Conservation (phyloP, 2,797 vertebrate species). For the Pipistrellus pipistrellus region DNA sequence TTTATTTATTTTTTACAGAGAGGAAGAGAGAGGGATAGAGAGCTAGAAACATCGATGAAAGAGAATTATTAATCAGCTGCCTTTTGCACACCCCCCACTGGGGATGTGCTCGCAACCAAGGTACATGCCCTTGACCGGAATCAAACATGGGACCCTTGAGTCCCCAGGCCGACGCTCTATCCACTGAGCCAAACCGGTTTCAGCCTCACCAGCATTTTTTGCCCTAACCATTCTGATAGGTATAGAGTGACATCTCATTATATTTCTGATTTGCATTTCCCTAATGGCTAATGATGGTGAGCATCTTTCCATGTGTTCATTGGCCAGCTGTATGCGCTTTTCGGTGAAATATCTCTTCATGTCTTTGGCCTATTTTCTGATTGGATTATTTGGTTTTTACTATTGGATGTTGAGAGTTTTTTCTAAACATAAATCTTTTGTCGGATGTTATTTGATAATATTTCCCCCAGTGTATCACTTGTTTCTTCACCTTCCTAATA, state of each 20-base stretch:
- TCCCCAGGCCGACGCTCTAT: no score
- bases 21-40: no score
- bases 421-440: neutral
- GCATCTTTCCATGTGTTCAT: neutral
- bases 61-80: no score
- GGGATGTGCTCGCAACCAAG: no score
- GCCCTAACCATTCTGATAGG: neutral
- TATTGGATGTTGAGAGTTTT: neutral
- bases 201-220: neutral
- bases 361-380: neutral
- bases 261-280: neutral
- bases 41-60: no score
- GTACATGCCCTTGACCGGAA: no score
- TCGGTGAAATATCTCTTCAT: neutral
- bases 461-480: neutral
- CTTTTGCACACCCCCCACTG: no score
- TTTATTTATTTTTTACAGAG: no score
- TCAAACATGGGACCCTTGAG: no score
- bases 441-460: neutral
- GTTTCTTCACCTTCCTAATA: neutral
- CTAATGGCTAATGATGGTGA: neutral
- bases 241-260: neutral
- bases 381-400: neutral
- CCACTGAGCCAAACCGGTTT: no score
- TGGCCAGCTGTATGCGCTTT: neutral